These are phyloP conservation scores for Agrochola litura DNA, from an alignment of 2,888 invertebrate species.

Conservation along the genomic window DNA sequence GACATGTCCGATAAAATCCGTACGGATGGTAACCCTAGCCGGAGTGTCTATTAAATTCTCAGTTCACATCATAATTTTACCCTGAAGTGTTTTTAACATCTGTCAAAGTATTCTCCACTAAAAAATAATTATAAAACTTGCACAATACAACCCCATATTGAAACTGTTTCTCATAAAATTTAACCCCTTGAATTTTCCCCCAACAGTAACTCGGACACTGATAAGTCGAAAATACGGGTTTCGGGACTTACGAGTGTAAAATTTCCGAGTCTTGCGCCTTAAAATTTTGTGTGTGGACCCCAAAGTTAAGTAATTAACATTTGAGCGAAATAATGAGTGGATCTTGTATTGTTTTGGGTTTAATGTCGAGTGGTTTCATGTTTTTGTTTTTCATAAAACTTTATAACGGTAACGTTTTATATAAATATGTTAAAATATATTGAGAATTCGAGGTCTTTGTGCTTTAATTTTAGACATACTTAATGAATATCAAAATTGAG, in stretches of 20 bases:
- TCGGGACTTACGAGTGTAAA: constrained; percentile 27
- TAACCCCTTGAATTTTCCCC: constrained; percentile 51
- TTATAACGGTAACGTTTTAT: constrained; percentile 17
- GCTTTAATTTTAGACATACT: background rate
- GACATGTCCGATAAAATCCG: background rate
- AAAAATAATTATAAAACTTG: constrained; percentile 27
- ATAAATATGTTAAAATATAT: background rate
- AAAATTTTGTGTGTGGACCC: constrained; percentile 48
- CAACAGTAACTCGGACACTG: constrained; percentile 31
- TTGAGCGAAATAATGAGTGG: constrained; percentile 37
- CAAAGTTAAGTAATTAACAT: constrained; percentile 64
- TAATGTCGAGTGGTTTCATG: constrained; percentile 34
- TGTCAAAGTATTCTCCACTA: constrained; percentile 30
- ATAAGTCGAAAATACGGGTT: constrained; percentile 52
- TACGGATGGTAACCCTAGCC: background rate
- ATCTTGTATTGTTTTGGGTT: constrained; percentile 55
- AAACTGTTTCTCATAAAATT: constrained; percentile 25
- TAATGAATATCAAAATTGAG: background rate
- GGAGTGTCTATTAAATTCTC: constrained; percentile 1
- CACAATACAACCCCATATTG: constrained; percentile 42
- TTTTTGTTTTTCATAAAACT: constrained; percentile 35
- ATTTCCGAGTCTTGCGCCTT: constrained; percentile 39
- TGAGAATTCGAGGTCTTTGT: background rate
- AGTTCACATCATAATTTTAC: constrained; percentile 23
- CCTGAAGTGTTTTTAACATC: constrained; percentile 34